Evolutionary conservation across 2,888 invertebrate genomes (phyloP).

Genomic region (Pollenia labialis): DNA sequence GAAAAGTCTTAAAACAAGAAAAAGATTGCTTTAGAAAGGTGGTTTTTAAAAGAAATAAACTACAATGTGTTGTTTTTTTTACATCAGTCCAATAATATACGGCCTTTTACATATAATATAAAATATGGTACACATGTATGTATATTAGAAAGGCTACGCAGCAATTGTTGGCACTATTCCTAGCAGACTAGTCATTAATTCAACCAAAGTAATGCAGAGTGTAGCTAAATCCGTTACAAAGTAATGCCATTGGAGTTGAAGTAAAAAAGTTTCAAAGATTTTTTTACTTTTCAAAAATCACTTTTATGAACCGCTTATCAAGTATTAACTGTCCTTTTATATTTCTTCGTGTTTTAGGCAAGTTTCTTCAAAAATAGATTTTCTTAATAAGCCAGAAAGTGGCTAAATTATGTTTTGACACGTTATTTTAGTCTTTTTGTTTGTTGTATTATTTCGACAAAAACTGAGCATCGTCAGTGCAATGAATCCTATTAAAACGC

Average conservation of each 20-base stretch:
- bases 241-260: too few species aligned
- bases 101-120: not conserved
- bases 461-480: constrained; percentile 60
- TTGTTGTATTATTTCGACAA: constrained; percentile 10
- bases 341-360: not conserved
- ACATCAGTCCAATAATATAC: not conserved
- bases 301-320: not conserved
- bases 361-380: constrained; percentile 1
- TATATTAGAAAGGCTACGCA: too few species aligned
- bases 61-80: not conserved
- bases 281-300: not conserved
- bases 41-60: not conserved
- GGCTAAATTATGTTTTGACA: constrained; percentile 74
- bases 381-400: constrained; percentile 38
- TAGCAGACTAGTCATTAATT: too few species aligned
- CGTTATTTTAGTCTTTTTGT: constrained; percentile 58
- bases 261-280: too few species aligned
- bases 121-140: too few species aligned
- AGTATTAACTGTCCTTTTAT: not conserved
- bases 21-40: not conserved
- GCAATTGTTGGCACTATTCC: too few species aligned
- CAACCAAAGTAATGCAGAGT: not conserved
- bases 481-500: constrained; percentile 44
- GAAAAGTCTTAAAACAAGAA: not conserved
- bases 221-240: not conserved